Base-by-base conservation (phyloP, 2,888 invertebrate genomes). In the Oligia strigilis region DNA sequence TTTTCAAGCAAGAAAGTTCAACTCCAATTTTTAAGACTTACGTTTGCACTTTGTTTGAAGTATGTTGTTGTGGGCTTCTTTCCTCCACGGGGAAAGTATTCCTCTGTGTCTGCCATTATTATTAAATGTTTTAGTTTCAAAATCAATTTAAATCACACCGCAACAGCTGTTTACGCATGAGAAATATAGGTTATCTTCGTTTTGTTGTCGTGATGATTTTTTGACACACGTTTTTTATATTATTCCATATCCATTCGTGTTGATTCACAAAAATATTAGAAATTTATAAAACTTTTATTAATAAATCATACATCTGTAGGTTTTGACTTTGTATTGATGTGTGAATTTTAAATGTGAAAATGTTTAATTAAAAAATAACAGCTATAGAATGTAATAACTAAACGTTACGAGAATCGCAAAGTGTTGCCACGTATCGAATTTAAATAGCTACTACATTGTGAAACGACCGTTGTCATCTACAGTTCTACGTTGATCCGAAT, bases 41-140 rank as follows among this genome's bases (percentile, higher is more conserved):
- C 96, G 85, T 97, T 97, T 84, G 95, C 94, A 89, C 95, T 95
- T 87, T 96, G 95, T 88, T 96, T 95, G 85, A 96, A 97, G 91
- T 96, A 92, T 86, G 94, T 94, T 60, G 94, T 92, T 60, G 94
- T 93, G 2, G 97, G 96, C 88, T 97, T 97, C 89, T 95, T 97
- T 17, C 97, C 97, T 73, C 97, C 97, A 79, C 97, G 96, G 23
- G 97, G 97, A 92, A 97, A 97, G 91, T 97, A 97, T 91, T 97
- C 97, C 88, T 97, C 97, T 72, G 94, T 94, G 62, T 96, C 96
- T 72, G 87, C 95, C 95, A 96, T 96, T 83, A 62, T 89, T 89
- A 49, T 80, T 85, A 73, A 80, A 82, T 70, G 40, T 70, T 72
- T 43, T 55, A 77, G 17, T 74, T 19, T 29, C 72, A 69, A 74